A percentile compares a stretch with the other conserved stretches of the same genome.
Evolutionary conservation across 1,140 invertebrate species (phyloP).

Genomic region (Drosophila santomea): DNA sequence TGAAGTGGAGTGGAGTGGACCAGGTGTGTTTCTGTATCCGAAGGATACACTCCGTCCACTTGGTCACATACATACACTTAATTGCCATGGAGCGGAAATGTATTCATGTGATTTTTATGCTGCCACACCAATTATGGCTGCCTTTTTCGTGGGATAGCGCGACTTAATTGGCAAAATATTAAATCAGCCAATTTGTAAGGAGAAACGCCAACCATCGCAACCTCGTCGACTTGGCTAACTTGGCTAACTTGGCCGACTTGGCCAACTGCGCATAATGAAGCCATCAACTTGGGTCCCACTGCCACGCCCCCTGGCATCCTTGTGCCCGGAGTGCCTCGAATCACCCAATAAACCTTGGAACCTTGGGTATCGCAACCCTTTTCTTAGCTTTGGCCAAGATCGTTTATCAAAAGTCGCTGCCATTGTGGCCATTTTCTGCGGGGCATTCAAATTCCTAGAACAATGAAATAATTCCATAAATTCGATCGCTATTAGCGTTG

Average conservation of each 20-base stretch:
- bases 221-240: neutral
- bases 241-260: constrained; percentile 14
- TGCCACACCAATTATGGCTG: constrained; percentile 70
- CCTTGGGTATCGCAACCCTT: neutral
- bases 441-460: constrained; percentile 80
- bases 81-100: constrained; percentile 72
- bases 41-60: constrained; percentile 50
- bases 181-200: constrained; percentile 81
- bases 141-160: constrained; percentile 49
- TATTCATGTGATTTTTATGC: constrained; percentile 81
- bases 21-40: constrained; percentile 21
- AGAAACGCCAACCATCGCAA: constrained; percentile 60
- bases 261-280: constrained; percentile 75
- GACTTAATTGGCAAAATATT: constrained; percentile 80
- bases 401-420: constrained; percentile 65
- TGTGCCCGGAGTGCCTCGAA: constrained; percentile 45
- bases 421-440: constrained; percentile 53
- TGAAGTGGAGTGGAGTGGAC: neutral
- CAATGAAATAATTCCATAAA: constrained; percentile 84
- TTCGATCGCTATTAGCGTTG: constrained; percentile 74
- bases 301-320: constrained; percentile 18
- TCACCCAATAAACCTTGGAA: constrained; percentile 69
- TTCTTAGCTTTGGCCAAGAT: constrained; percentile 18
- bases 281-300: constrained; percentile 57
- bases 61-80: constrained; percentile 50